Base-by-base conservation (phyloP, 2,113 vertebrate genomes). In the Murina feae region DNA sequence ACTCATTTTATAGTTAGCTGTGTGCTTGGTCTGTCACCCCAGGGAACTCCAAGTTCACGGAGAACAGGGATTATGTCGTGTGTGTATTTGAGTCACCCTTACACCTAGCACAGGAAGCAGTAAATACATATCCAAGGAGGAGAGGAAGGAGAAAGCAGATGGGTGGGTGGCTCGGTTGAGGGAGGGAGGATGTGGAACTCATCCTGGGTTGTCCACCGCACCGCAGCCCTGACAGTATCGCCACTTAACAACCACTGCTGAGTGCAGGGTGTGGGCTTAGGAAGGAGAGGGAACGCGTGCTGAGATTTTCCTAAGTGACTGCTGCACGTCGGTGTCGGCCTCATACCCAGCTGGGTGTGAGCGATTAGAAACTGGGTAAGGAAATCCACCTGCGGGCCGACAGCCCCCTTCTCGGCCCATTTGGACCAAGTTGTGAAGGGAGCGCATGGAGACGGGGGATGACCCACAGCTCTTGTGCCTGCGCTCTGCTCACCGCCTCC, bases 291-390 rank as follows among this genome's bases (percentile, higher is more conserved):
- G 81, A 72, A 71, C 78, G 32, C 92, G 0, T 17, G 12, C 88
- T 96, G 93, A 83, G 14, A 94, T 97, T 81, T 95, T 74, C 51
- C 35, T 16, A 37, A 18, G 86, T 84, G 87, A 72, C 71, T 28
- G 5, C 20, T 74, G 74, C 89, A 84, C n/a, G 49, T 44, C 68
- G 35, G 93, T 60, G 69, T 87, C 65, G 89, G 83, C 51, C 66
- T 94, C 74, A 39, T 30, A 53, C 0, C 69, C 69, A 55, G 10
- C 47, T 65, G 90, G 83, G 93, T 32, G 21, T 89, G 79, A 94
- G 83, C 74, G 49, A 94, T 87, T 66, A 86, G 69, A 76, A 78
- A 68, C 58, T 89, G 75, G 17, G 2, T 74, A 13, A 85, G 60
- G 63, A 88, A 53, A 23, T n/a, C 78, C 92, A 16, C 72, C 42